Conservation (phyloP, 2,797 vertebrate genomes). For the Ctenopoma kingsleyae region DNA sequence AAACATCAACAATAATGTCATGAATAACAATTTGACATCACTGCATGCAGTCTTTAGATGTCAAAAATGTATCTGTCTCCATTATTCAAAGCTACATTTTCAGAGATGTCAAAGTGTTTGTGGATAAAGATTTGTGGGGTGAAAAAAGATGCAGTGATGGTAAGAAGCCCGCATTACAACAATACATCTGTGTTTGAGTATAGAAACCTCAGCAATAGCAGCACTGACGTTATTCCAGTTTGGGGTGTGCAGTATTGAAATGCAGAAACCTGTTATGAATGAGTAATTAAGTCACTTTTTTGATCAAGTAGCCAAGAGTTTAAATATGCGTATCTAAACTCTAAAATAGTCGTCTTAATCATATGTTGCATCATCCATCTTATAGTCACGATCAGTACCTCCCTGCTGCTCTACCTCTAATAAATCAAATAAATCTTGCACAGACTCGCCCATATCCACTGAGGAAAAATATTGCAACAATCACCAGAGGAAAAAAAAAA, state of each 20-base stretch:
- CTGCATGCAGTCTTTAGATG: constrained; percentile 21
- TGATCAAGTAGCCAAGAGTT: constrained; percentile 24
- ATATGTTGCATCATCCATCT: constrained; percentile 41
- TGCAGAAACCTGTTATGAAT: constrained; percentile 31
- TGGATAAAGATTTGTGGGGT: constrained; percentile 54
- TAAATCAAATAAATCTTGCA: constrained; percentile 36
- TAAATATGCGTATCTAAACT: constrained; percentile 15
- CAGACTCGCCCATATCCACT: constrained; percentile 20
- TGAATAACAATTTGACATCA: constrained; percentile 78
- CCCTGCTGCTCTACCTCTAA: constrained; percentile 20
- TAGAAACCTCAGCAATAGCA: constrained; percentile 34
- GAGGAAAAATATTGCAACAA: constrained; percentile 38
- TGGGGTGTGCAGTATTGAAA: constrained; percentile 25
- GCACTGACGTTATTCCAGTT: constrained; percentile 28
- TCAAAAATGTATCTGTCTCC: constrained; percentile 19
- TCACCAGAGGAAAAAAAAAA: constrained; percentile 46
- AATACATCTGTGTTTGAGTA: constrained; percentile 11
- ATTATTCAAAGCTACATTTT: constrained; percentile 13
- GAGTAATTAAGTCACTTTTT: constrained; percentile 11
- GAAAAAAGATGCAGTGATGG: constrained; percentile 66
- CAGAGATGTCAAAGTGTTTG: constrained; percentile 78
- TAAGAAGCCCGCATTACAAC: constrained; percentile 25
- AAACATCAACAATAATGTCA: constrained; percentile 75
- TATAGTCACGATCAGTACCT: constrained; percentile 19
- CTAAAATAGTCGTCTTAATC: constrained; percentile 30